Evolutionary conservation across 2,797 vertebrate species (phyloP), one percentile per base, ranked within the genome.

Genomic region (Pseudopleuronectes americanus): DNA sequence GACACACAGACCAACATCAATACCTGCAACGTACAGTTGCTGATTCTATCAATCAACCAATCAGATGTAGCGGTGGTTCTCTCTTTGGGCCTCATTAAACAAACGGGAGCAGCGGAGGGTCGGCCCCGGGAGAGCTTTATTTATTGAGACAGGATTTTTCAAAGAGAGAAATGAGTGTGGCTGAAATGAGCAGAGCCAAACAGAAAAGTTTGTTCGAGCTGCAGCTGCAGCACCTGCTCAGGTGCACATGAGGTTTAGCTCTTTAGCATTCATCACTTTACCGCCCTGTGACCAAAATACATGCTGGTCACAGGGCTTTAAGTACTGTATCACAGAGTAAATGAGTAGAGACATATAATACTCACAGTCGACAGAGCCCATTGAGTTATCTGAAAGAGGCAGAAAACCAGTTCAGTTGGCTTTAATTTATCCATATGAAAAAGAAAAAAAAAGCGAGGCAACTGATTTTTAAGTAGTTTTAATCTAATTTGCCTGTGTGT

Each of bases 331-430:
- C 16, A 24, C 16, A 59, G 28, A 56, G 7, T 22, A 64, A 70
- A 8, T 62, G 4, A 47, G 23, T 64, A 78, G 8, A 77, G 57
- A 75, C 82, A 85, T 68, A 1, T 52, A 90, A 93, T 94, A 98
- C 98, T 60, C 95, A 99, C 97, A 93, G 79, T 98, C 97, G 83
- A 94, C 61, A 17, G 96, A 93, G 89, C 96, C 96, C 91, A 91
- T 95, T 86, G 95, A 95, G 88, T 79, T 95, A 93, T 95, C 97
- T 99, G 93, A 64, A 95, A 88, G 41, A 83, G 23, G 28, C 38
- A 79, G 4, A 83, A 74, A 79, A 63, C 8, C 14, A 33, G 65
- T 65, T 75, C n/a, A 80, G 66, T 4, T 31, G 43, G 76, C 1
- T 48, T 71, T 56, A 21, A 36, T 28, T 22, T 24, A 24, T n/a